Base-by-base conservation (phyloP, 2,113 vertebrate genomes). In the Pygathrix nemaeus region DNA sequence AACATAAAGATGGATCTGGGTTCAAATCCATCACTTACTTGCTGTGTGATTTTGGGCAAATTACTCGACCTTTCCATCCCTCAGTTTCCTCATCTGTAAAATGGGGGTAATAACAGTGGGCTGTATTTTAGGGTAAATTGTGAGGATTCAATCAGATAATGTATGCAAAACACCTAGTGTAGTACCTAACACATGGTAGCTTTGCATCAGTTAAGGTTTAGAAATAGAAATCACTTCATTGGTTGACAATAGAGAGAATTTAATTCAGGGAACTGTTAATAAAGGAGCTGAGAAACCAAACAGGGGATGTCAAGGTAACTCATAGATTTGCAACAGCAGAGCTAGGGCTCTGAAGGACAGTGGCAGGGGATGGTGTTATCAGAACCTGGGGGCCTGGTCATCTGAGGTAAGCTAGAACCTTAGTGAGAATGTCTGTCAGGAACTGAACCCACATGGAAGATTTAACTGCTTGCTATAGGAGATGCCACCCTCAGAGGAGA, bases 1-100 rank as follows among this genome's bases (percentile, higher is more conserved):
- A 72, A 57, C 57, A 81, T 50, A 35, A 52, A 95, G 30, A 59
- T 7, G 75, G 83, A 93, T 68, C 13, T 95, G 78, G 38, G 32
- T 75, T 90, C 70, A 93, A 38, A 85, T 91, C 18, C 7, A 50
- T 89, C 21, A 80, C 32, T 79, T 45, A 45, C 40, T 90, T 90
- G 55, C 48, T 88, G 7, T 90, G 21, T 86, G 64, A 93, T 76
- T 98, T 83, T 2, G 52, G 59, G 72, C 16, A 92, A 88, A 68
- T 88, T 75, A 38, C 23, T 90, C 75, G 80, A 95, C 6, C 0
- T 76, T 96, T 90, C 10, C 64, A 38, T 93, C n/a, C 45, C 80
- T 96, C 55, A 30, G 20, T 83, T 92, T 95, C 40, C 48, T 95
- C 40, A 80, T 85, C 70, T 92, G 38, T 92, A 95, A 97, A 97